Evolutionary conservation across 2,113 vertebrate species (phyloP), one percentile per base, ranked within the genome.

Genomic region (Pipa parva): DNA sequence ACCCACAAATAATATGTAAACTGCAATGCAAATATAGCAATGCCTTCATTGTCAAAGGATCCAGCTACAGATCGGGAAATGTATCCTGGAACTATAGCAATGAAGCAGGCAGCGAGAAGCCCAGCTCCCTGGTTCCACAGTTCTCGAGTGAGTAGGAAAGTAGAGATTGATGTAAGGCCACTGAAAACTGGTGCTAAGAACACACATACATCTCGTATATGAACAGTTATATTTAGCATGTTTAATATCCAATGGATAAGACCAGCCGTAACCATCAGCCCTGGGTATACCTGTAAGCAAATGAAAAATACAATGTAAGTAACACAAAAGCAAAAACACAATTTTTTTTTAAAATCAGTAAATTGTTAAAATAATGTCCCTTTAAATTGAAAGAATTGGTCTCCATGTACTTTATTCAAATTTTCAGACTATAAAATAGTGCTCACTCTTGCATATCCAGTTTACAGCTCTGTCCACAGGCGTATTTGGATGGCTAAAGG

Each of bases 1-100:
- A 98, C 97, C 97, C 97, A 99, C 75, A 99, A 92, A 81, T 97
- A 99, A 87, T 99, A 99, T 62, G 97, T 99, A 87, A 99, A 98
- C 79, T 99, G 97, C 81, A 99, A 90, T 75, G 97, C 96, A 79
- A 99, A 99, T 88, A 99, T 99, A 78, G 97, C 97, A 72, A 99
- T 98, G 85, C 97, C 96, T 87, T 99, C 97, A 49, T 99, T 99
- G 88, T 99, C 97, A 74, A 98, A 99, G 2, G 97, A 99, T 72
- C 97, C 96, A 10, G 97, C 97, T 48, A 99, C 97, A 0, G 97
- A 99, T 76, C 95, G 92, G 59, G 97, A 99, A 88, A 99, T 99
- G 73, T 99, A 99, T 59, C 96, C 96, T 20, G 96, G 97, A 27
- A 99, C 97, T 72, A 99, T 97, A 80, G 97, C 97, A 42, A 99